These are phyloP conservation scores for Cheilosia vulpina DNA, from an alignment of 2,888 invertebrate species.

Conservation along the genomic window DNA sequence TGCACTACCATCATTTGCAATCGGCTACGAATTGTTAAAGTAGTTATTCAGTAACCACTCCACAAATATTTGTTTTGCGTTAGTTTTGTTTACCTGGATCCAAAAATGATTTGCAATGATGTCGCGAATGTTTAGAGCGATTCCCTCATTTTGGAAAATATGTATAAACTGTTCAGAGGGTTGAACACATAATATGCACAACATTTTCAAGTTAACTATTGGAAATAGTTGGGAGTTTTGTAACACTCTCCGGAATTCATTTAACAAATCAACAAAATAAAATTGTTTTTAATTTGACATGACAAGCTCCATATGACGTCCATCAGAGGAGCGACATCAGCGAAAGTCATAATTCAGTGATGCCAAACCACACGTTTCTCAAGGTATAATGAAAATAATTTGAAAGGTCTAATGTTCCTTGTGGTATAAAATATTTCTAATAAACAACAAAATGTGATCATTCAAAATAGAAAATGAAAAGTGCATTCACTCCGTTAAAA, in stretches of 20 bases:
- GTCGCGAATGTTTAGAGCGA: slow-evolving; percentile 69
- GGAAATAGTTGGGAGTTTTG: background rate
- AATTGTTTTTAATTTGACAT: background rate
- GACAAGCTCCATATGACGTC: background rate
- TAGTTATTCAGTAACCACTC: no score
- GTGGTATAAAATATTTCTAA: no score
- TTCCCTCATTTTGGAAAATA: slow-evolving; percentile 75
- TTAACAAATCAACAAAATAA: background rate
- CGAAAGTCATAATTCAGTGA: background rate
- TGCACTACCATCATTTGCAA: slow-evolving; percentile 37
- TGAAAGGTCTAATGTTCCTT: no score
- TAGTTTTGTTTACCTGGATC: slow-evolving; percentile 76
- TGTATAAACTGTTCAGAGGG: slow-evolving; percentile 26
- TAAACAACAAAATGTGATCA: no score
- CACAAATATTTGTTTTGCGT: background rate
- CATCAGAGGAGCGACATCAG: background rate
- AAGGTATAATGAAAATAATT: no score
- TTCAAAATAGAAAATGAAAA: no score
- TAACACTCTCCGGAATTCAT: no score
- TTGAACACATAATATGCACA: slow-evolving; percentile 62
- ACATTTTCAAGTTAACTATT: slow-evolving; percentile 7
- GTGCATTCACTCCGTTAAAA: no score
- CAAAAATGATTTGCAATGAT: slow-evolving; percentile 79
- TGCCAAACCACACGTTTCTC: background rate
- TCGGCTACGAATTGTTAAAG: slow-evolving; percentile 28